Evolutionary conservation across 2,888 invertebrate species (phyloP).

Genomic region (Chrysolina oricalcia): DNA sequence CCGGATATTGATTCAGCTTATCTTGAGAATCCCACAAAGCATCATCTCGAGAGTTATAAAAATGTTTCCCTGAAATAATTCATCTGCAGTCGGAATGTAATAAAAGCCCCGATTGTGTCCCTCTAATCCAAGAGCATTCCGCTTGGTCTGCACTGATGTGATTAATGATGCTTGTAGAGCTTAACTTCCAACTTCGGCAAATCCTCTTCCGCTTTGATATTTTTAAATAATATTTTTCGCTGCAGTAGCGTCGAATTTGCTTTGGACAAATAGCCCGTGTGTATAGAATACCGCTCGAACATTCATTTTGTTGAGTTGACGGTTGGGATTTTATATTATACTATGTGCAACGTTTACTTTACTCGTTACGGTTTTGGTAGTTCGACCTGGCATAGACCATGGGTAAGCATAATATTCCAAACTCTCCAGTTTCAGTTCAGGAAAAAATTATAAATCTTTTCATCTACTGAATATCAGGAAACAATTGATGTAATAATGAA

Average conservation of each 20-base stretch:
- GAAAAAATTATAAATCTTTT: no score
- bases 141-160: conserved; percentile 61
- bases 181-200: conserved; percentile 60
- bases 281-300: conserved; percentile 24
- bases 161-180: conserved; percentile 64
- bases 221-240: conserved; percentile 45
- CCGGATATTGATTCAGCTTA: conserved; percentile 1
- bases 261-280: conserved; percentile 30
- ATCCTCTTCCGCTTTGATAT: conserved; percentile 49
- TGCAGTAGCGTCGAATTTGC: conserved; percentile 33
- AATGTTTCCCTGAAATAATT: conserved; percentile 60
- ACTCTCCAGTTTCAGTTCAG: background rate
- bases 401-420: background rate
- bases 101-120: conserved; percentile 64
- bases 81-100: conserved; percentile 61
- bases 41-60: conserved; percentile 39
- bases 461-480: no score
- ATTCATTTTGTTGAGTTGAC: conserved; percentile 24
- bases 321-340: conserved; percentile 6
- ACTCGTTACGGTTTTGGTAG: background rate
- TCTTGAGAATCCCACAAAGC: conserved; percentile 14
- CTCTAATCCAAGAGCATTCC: conserved; percentile 63
- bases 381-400: background rate
- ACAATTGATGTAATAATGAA: no score
- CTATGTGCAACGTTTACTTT: background rate